Evolutionary conservation across 2,888 invertebrate genomes (phyloP).

Genomic region (Anarsia innoxiella): DNA sequence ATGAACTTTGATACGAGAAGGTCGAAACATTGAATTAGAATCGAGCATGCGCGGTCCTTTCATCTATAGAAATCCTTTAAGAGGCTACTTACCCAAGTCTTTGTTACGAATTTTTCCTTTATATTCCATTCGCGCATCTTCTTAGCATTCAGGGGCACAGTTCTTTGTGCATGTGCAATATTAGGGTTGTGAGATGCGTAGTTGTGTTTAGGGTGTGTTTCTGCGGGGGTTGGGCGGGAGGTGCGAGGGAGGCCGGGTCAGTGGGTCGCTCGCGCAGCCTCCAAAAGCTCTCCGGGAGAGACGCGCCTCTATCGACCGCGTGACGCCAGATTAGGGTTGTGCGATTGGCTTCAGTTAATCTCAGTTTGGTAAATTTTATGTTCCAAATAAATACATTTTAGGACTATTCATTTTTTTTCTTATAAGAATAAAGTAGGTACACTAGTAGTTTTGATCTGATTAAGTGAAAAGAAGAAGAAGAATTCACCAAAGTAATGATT

Average conservation of each 20-base stretch:
- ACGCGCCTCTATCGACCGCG: conserved; percentile 73
- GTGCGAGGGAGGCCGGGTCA: conserved; percentile 67
- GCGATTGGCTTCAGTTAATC: conserved; percentile 24
- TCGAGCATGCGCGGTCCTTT: conserved; percentile 35
- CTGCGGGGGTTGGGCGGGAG: conserved; percentile 32
- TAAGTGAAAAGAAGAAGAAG: too few relatives aligned
- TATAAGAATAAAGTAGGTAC: too few relatives aligned
- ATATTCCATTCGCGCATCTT: background rate
- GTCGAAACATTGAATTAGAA: conserved; percentile 30
- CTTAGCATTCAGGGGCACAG: background rate
- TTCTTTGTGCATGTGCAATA: conserved; percentile 35
- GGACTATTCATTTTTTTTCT: too few relatives aligned
- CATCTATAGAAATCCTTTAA: conserved; percentile 26
- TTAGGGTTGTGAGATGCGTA: conserved; percentile 38
- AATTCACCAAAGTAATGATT: too few relatives aligned
- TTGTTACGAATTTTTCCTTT: too few relatives aligned
- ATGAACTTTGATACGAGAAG: conserved; percentile 28
- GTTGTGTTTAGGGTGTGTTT: conserved; percentile 30
- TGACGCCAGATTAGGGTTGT: conserved; percentile 56
- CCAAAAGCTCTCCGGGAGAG: conserved; percentile 59
- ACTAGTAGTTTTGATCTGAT: too few relatives aligned
- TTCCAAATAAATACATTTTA: too few relatives aligned
- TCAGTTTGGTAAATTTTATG: too few relatives aligned
- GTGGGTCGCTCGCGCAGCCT: conserved; percentile 79
- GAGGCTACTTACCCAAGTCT: background rate